Percentiles rank a stretch among this genome's conserved stretches.
phyloP scores from a whole-genome alignment of 1,140 invertebrate species.

The Latrodectus geometricus region DNA sequence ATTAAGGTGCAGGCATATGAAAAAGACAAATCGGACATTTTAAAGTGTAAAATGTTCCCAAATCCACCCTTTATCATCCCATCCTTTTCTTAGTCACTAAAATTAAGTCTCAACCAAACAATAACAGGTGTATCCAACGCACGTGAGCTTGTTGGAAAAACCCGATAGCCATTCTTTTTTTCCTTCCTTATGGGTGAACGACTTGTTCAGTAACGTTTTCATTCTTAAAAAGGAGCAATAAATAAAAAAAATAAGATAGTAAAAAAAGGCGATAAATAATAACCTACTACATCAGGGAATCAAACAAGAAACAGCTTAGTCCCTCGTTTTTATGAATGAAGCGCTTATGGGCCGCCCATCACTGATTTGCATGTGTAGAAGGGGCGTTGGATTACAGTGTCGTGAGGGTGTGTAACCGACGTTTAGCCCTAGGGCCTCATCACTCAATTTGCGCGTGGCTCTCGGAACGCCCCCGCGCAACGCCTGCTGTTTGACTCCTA shows the following conservation, averaged over 20 bases:
- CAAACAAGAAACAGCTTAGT: background rate
- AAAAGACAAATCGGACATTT: too few species aligned
- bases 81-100: background rate
- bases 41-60: background rate
- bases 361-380: slow-evolving; percentile 58
- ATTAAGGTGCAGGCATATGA: too few species aligned
- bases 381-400: slow-evolving; percentile 31
- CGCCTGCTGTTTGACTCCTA: slow-evolving; percentile 52
- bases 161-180: slow-evolving; percentile 13
- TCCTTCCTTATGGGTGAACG: slow-evolving; percentile 27
- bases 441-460: slow-evolving; percentile 48
- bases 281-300: slow-evolving; percentile 20
- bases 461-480: slow-evolving; percentile 38
- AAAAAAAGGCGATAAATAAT: slow-evolving; percentile 1
- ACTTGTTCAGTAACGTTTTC: slow-evolving; percentile 12
- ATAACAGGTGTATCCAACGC: slow-evolving; percentile 43
- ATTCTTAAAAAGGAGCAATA: slow-evolving; percentile 4
- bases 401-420: slow-evolving; percentile 42
- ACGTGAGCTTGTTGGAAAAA: slow-evolving; percentile 20
- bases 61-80: background rate
- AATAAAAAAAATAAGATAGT: background rate
- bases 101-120: slow-evolving; percentile 10
- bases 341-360: slow-evolving; percentile 15
- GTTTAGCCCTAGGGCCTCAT: slow-evolving; percentile 33
- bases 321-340: slow-evolving; percentile 53